phyloP scores from a whole-genome alignment of 2,113 vertebrate species.

The Mormyrus lacerda region DNA sequence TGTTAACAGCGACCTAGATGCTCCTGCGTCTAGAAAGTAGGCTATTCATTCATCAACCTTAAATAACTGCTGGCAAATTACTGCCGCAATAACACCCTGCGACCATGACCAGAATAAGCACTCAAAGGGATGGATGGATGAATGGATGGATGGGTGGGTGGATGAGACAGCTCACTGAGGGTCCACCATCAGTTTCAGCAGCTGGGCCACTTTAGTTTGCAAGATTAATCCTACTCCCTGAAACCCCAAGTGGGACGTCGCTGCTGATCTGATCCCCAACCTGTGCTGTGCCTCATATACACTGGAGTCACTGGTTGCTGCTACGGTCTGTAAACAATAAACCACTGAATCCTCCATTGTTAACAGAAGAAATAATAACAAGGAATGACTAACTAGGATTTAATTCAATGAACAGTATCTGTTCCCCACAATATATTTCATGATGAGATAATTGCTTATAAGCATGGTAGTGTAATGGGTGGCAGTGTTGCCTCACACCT shows the following conservation, averaged over 20 bases:
- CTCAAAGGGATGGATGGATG: background rate
- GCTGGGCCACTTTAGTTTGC: background rate
- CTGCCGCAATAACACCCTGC: background rate
- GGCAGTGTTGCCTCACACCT: background rate
- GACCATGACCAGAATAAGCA: background rate
- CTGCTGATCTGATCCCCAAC: background rate
- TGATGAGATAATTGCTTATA: background rate
- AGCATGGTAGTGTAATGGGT: background rate
- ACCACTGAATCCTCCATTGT: background rate
- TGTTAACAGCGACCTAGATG: background rate
- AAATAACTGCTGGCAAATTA: background rate
- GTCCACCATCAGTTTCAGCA: background rate
- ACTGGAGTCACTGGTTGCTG: background rate
- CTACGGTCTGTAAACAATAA: background rate
- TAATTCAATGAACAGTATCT: background rate
- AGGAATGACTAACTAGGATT: background rate
- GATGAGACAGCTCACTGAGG: background rate
- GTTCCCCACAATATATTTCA: background rate
- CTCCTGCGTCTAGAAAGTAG: background rate
- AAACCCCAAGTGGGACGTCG: background rate
- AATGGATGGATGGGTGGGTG: background rate
- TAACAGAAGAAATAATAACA: background rate
- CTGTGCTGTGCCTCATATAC: background rate
- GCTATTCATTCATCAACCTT: background rate
- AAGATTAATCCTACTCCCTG: background rate